Evolutionary conservation across 1,140 invertebrate species (phyloP).

Genomic region (Neodiprion lecontei): DNA sequence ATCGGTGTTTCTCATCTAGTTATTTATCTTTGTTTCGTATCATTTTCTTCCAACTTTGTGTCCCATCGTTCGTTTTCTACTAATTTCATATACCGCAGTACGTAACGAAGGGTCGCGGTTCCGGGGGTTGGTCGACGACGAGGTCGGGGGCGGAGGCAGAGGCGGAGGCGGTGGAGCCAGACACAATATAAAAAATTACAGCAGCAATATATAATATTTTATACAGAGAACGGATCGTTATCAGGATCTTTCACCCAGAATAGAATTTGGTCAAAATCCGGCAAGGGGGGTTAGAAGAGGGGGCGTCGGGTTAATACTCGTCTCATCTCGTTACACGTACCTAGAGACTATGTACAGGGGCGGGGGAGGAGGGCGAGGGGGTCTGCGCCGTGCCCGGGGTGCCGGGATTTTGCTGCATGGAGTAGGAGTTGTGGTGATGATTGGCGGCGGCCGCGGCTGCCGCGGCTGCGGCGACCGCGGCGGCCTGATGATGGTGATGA

Average conservation of each 20-base stretch:
- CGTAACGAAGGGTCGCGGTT: conserved; percentile 14
- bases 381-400: conserved; percentile 55
- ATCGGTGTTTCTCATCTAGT: not conserved
- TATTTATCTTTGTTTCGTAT: not conserved
- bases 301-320: not conserved
- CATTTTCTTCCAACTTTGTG: not conserved
- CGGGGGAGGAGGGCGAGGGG: conserved; percentile 57
- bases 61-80: no score
- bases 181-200: conserved; percentile 24
- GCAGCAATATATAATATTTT: conserved; percentile 16
- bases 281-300: conserved; percentile 23
- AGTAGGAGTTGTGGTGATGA: conserved; percentile 48
- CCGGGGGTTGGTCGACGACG: conserved; percentile 11
- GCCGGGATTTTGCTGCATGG: conserved; percentile 50
- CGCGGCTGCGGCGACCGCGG: conserved; percentile 42
- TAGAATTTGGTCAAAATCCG: conserved; percentile 10
- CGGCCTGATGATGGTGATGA: conserved; percentile 34
- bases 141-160: conserved; percentile 27
- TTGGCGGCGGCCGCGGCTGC: conserved; percentile 45
- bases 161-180: conserved; percentile 30
- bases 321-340: not conserved
- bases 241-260: not conserved
- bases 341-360: conserved; percentile 62
- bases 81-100: conserved; percentile 27
- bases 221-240: not conserved